phyloP scores from a whole-genome alignment of 1,140 invertebrate species.

The Magallana gigas region DNA sequence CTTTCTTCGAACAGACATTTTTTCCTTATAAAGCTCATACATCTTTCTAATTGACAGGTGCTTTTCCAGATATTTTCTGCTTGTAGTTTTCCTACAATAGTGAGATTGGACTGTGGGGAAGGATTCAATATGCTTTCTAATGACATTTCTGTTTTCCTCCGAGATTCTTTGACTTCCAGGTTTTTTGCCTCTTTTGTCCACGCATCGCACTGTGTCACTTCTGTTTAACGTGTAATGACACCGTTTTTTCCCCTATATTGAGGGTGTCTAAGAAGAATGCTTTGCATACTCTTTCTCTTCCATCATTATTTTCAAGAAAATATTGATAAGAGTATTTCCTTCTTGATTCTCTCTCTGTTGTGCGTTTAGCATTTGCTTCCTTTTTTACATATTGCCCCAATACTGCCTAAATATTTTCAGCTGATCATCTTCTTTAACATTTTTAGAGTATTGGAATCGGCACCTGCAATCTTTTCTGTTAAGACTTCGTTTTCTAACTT shows the following conservation, averaged over 20 bases:
- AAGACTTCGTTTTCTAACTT: background rate
- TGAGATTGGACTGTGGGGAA: slow-evolving; percentile 46
- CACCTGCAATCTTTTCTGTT: background rate
- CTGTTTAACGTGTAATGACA: background rate
- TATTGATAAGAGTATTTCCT: background rate
- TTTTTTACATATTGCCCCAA: background rate
- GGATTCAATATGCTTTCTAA: slow-evolving; percentile 30
- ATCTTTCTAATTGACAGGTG: slow-evolving; percentile 43
- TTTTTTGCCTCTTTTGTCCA: background rate
- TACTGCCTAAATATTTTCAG: background rate
- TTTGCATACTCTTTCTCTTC: background rate
- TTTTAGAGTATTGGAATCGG: slow-evolving; percentile 6
- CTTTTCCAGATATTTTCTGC: slow-evolving; percentile 25
- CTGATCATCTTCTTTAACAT: background rate
- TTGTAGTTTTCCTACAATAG: slow-evolving; percentile 40
- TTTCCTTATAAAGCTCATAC: slow-evolving; percentile 45
- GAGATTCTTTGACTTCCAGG: slow-evolving; percentile 7
- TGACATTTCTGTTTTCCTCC: slow-evolving; percentile 18
- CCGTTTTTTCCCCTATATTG: background rate
- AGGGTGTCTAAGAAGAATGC: slow-evolving; percentile 6
- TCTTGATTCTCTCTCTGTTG: background rate
- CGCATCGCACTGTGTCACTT: background rate
- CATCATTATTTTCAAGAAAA: slow-evolving; percentile 3
- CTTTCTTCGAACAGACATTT: background rate
- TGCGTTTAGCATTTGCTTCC: background rate